A percentile compares a stretch with the other conserved stretches of the same genome.
These are phyloP conservation scores for Ictalurus furcatus DNA, from an alignment of 2,113 vertebrate species.

Conservation along the genomic window DNA sequence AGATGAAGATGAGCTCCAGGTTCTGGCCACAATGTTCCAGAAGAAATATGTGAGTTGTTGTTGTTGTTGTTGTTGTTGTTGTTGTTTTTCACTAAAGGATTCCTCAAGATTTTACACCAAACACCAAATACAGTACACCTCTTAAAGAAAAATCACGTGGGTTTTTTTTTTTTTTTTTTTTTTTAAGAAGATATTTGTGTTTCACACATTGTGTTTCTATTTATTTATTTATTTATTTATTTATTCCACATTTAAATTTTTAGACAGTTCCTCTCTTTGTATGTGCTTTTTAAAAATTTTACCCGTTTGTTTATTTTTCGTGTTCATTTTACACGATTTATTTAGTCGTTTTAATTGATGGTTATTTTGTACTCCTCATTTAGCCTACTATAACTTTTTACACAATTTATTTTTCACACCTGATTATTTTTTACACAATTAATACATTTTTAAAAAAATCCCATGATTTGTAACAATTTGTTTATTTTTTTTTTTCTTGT, in stretches of 20 bases:
- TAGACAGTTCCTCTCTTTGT: not conserved
- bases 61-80: too few relatives aligned
- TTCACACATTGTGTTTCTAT: too few relatives aligned
- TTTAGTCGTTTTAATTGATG: not conserved
- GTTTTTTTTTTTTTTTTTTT: too few relatives aligned
- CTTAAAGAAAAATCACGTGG: not conserved
- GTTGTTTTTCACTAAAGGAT: too few relatives aligned
- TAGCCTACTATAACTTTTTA: too few relatives aligned
- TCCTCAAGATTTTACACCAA: not conserved
- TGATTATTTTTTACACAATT: too few relatives aligned
- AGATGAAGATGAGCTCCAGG: slow-evolving; percentile 65
- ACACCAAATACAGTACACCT: not conserved
- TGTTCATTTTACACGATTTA: not conserved
- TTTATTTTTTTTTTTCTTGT: not conserved
- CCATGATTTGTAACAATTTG: not conserved
- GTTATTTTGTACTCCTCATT: not conserved
- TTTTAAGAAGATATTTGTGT: too few relatives aligned
- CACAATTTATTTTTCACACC: too few relatives aligned
- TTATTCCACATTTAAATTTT: not conserved
- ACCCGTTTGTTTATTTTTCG: too few relatives aligned
- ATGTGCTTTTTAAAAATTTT: too few relatives aligned
- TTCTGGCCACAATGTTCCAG: slow-evolving; percentile 81
- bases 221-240: not conserved
- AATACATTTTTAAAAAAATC: not conserved
- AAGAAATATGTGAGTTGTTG: slow-evolving; percentile 82